Evolutionary conservation across 92 coral and sea anemone species (phyloP).

Genomic region (Epizoanthus ramosus): DNA sequence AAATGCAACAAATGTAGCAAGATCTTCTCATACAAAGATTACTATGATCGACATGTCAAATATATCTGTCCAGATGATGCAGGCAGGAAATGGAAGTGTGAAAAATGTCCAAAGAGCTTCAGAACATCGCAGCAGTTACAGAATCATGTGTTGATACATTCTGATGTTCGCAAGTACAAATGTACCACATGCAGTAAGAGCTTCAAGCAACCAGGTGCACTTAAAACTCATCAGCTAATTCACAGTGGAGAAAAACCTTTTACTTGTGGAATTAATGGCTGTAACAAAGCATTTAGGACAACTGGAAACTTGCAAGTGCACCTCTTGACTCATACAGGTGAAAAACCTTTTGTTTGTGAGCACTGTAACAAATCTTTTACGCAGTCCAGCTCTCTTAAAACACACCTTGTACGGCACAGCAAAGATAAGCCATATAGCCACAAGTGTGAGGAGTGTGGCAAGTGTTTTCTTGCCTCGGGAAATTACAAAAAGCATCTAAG

Average conservation of each 20-base stretch:
- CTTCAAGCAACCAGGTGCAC: slow-evolving; percentile 34
- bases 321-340: slow-evolving; percentile 35
- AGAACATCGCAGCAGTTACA: slow-evolving; percentile 30
- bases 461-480: slow-evolving; percentile 25
- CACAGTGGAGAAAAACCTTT: slow-evolving; percentile 37
- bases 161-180: slow-evolving; percentile 36
- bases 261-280: slow-evolving; percentile 9
- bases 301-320: slow-evolving; percentile 38
- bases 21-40: slow-evolving; percentile 58
- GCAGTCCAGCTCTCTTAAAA: slow-evolving; percentile 37
- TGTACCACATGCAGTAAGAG: slow-evolving; percentile 24
- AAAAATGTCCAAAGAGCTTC: slow-evolving; percentile 28
- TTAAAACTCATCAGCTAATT: slow-evolving; percentile 31
- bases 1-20: slow-evolving; percentile 55
- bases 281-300: slow-evolving; percentile 33
- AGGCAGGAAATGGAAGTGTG: slow-evolving; percentile 43
- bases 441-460: slow-evolving; percentile 30
- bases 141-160: slow-evolving; percentile 31
- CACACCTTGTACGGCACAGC: slow-evolving; percentile 23
- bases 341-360: slow-evolving; percentile 32
- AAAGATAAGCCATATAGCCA: slow-evolving; percentile 28
- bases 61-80: slow-evolving; percentile 62
- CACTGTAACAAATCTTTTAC: slow-evolving; percentile 34
- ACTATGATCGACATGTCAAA: slow-evolving; percentile 57
- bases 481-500: slow-evolving; percentile 45